Evolutionary conservation across 2,113 vertebrate species (phyloP), one percentile per base, ranked within the genome.

Genomic region (Colaptes auratus): DNA sequence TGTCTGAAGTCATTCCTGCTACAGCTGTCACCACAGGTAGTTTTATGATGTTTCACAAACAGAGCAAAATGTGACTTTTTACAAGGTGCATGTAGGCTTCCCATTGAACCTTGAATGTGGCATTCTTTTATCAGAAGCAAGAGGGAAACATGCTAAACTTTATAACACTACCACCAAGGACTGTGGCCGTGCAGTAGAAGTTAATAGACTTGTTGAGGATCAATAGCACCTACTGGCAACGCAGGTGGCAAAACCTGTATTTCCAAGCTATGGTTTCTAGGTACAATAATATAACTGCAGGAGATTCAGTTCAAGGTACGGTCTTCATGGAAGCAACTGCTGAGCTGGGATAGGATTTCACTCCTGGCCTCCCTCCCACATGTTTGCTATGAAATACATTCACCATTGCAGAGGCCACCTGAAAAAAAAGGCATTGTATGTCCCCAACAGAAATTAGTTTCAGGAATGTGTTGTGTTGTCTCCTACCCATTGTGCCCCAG

Each of bases 61-160:
- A 66, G 59, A 82, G 18, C 7, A 89, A 28, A 91, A 82, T 2
- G 0, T 9, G 23, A 9, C 2, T 52, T 42, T 75, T 80, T 70
- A 80, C n/a, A 83, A 81, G 17, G 17, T 58, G 15, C 10, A 3
- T 9, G 9, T n/a, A 70, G 55, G 69, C 24, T 90, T 86, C 58
- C 67, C 2, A 0, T 31, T 0, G 0, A 86, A 35, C 39, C 30
- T 73, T 55, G 56, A 55, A 30, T 52, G 33, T 55, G 53, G 9
- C 20, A 30, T 35, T 84, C 27, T 24, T 79, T 76, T 70, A 59
- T 5, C 23, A 61, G 23, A 24, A 31, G 9, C 12, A 59, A 39
- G 39, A 39, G 39, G 39, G 39, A 39, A 39, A 39, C 39, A 39
- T 39, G 39, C 39, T 39, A 39, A 39, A 39, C 39, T 39, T 39